Evolutionary conservation across 2,797 vertebrate genomes (phyloP).

Genomic region (Myripristis jacobus): DNA sequence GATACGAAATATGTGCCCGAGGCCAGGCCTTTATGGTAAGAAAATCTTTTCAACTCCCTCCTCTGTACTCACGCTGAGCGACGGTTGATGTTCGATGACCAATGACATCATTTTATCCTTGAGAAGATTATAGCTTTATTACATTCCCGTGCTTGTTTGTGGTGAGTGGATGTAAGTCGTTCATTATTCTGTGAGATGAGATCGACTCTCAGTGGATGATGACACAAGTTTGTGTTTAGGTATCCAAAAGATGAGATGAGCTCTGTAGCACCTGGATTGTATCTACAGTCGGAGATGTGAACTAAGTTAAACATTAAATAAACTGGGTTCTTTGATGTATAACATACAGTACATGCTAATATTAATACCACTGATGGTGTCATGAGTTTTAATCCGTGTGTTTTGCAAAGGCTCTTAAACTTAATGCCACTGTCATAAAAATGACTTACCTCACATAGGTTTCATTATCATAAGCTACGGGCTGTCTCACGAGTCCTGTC

Average conservation of each 20-base stretch:
- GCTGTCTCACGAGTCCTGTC: too few relatives aligned
- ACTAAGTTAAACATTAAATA: neutral
- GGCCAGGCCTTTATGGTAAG: conserved; percentile 64
- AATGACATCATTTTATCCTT: conserved; percentile 59
- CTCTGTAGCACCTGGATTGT: conserved; percentile 3
- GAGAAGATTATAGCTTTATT: conserved; percentile 57
- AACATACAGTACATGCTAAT: neutral
- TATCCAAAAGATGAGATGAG: conserved; percentile 28
- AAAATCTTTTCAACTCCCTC: conserved; percentile 57
- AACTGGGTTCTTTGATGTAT: conserved; percentile 17
- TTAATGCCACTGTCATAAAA: neutral
- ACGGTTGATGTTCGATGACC: conserved; percentile 49
- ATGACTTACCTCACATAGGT: neutral
- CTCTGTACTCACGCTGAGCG: conserved; percentile 49
- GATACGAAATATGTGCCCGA: conserved; percentile 70
- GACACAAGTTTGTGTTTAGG: conserved; percentile 16
- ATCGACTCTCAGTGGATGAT: conserved; percentile 20
- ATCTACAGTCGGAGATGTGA: neutral
- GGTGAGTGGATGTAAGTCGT: conserved; percentile 28
- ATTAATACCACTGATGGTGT: conserved; percentile 10
- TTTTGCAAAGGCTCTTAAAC: neutral
- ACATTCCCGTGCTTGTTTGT: conserved; percentile 49
- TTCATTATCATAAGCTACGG: neutral
- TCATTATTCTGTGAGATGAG: neutral
- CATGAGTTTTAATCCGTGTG: neutral